These are phyloP conservation scores for Enteromius argenteus DNA, from an alignment of 2,797 vertebrate species.

Conservation along the genomic window DNA sequence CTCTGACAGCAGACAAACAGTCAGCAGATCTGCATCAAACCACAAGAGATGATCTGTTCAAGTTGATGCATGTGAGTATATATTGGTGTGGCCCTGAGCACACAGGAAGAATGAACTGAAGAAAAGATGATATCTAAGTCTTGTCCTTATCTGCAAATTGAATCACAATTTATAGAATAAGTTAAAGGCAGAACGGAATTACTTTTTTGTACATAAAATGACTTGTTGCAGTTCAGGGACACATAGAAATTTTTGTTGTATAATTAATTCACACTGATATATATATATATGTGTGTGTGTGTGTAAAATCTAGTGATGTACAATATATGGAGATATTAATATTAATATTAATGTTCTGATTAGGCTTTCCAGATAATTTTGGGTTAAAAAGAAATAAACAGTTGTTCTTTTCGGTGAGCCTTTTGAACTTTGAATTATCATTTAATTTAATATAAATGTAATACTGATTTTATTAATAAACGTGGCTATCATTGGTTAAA, in stretches of 20 bases:
- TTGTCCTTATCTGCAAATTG: slow-evolving; percentile 26
- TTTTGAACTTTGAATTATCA: background rate
- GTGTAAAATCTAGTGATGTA: background rate
- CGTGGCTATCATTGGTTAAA: background rate
- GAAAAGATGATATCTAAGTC: slow-evolving; percentile 6
- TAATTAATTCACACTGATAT: background rate
- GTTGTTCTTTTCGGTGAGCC: background rate
- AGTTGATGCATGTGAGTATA: slow-evolving; percentile 31
- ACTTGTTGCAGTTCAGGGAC: background rate
- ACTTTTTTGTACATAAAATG: background rate
- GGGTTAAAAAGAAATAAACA: background rate
- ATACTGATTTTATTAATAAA: background rate
- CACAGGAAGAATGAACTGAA: background rate
- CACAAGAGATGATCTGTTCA: slow-evolving; percentile 31
- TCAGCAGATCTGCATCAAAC: slow-evolving; percentile 38
- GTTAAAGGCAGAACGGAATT: background rate
- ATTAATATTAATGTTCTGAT: background rate
- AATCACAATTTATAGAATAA: slow-evolving; percentile 9
- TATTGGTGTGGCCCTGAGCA: slow-evolving; percentile 12
- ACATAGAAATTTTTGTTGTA: background rate
- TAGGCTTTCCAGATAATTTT: background rate
- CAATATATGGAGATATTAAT: background rate
- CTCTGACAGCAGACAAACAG: slow-evolving; percentile 51
- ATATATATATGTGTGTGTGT: background rate
- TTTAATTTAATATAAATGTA: background rate